Evolutionary conservation across 2,113 vertebrate genomes (phyloP).

Genomic region (Rutilus rutilus): DNA sequence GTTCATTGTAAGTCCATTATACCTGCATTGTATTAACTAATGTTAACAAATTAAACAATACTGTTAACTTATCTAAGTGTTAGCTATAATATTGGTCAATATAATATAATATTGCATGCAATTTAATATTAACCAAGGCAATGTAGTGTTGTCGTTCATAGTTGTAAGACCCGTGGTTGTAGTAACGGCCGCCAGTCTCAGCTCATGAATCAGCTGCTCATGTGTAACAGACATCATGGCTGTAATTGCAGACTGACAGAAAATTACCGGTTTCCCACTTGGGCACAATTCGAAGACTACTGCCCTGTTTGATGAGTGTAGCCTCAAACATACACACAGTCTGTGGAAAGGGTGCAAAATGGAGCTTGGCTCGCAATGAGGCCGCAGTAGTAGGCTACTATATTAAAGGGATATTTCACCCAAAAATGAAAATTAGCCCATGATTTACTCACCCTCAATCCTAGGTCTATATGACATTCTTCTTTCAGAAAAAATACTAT

Average conservation of each 20-base stretch:
- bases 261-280: conserved; percentile 59
- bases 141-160: neutral
- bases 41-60: neutral
- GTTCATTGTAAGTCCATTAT: neutral
- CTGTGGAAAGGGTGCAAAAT: conserved; percentile 55
- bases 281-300: neutral
- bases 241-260: conserved; percentile 62
- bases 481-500: no score
- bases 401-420: neutral
- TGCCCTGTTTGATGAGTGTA: neutral
- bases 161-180: conserved; percentile 20
- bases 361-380: conserved; percentile 25
- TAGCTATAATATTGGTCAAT: neutral
- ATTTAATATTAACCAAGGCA: neutral
- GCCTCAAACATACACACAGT: neutral
- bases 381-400: conserved; percentile 45
- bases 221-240: conserved; percentile 58
- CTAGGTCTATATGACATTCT: no score
- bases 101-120: no score
- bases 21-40: neutral
- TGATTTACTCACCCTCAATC: no score
- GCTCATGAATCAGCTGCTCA: conserved; percentile 55
- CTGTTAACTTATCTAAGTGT: neutral
- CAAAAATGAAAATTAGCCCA: neutral
- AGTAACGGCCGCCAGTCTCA: conserved; percentile 52